Base-by-base conservation (phyloP, 2,888 invertebrate genomes). In the Drosophila paramelanica region DNA sequence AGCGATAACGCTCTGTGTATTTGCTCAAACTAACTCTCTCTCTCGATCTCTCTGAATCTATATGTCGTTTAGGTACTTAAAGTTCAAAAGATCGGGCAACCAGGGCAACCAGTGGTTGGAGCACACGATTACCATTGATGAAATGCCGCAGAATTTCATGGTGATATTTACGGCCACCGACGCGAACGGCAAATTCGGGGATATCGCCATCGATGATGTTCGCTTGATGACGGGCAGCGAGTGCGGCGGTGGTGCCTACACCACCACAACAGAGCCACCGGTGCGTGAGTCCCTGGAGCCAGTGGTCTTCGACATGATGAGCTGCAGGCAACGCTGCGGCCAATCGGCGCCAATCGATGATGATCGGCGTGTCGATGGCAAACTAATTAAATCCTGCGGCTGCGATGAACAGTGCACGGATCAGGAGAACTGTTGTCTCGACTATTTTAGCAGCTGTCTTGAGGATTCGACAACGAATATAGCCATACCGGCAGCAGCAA, bases 201-300 rank as follows among this genome's bases (percentile, higher is more conserved):
- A 97, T 88, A 95, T 96, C 38, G 97, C 97, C 0, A 94, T 97
- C 13, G 97, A 97, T 79, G 97, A 97, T 89, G 94, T 97, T 0
- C 93, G 94, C 7, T 92, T 97, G 33, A 92, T 95, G 31, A 94
- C 94, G 36, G 90, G 89, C 33, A 73, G 59, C 0, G 88, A 90
- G 1, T 31, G 4, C 61, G 82, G 78, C 1, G 56, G 51, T 1
- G 46, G 50, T 0, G 58, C 0, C 0, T 25, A 33, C 33, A 73
- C 20, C 27, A 79, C 53, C 36, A 85, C 59, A 27, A 59, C 77
- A 1, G 88, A 79, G 17, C 49, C 11, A 20, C 31, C 55, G 0
- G 38, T 56, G 1, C 20, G 10, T 1, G 41, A 65, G 6, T 36
- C 57, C 4, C 70, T 77, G 38, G 73, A 85, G 2, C 50, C 43